Percentiles rank a stretch among this genome's conserved stretches.
Evolutionary conservation across 2,113 vertebrate species (phyloP).

Genomic region (Dermatemys mawii): DNA sequence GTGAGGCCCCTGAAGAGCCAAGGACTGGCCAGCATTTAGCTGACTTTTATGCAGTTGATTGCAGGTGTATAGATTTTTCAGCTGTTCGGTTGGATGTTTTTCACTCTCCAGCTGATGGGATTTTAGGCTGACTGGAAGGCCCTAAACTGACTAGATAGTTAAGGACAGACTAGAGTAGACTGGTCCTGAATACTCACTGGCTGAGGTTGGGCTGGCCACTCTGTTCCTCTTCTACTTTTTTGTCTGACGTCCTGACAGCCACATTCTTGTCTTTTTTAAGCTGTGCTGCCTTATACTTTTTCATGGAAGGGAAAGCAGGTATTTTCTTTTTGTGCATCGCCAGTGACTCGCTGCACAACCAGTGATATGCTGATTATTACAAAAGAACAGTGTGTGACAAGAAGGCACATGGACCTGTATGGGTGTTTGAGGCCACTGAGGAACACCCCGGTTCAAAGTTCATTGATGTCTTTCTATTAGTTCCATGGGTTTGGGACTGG

Average conservation of each 20-base stretch:
- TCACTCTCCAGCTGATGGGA: not conserved
- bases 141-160: not conserved
- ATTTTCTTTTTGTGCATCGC: not conserved
- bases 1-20: not conserved
- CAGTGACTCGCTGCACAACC: not conserved
- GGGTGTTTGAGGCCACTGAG: rapidly evolving
- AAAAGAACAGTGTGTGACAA: not conserved
- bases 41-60: not conserved
- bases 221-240: not conserved
- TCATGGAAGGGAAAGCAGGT: not conserved
- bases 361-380: not conserved
- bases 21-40: slow-evolving; percentile 3
- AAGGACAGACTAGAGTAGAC: not conserved
- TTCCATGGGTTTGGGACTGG: not conserved
- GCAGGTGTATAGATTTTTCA: slow-evolving; percentile 40
- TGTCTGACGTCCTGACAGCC: not conserved
- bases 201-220: not conserved
- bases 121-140: not conserved
- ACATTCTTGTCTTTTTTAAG: not conserved
- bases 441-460: not conserved
- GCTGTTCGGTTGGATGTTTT: slow-evolving; percentile 4
- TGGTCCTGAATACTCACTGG: not conserved
- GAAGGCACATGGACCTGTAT: not conserved
- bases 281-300: not conserved
- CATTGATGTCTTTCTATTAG: not conserved